A percentile compares a stretch with the other conserved stretches of the same genome.
Evolutionary conservation across 2,888 invertebrate species (phyloP).

Genomic region (Hyalella azteca): DNA sequence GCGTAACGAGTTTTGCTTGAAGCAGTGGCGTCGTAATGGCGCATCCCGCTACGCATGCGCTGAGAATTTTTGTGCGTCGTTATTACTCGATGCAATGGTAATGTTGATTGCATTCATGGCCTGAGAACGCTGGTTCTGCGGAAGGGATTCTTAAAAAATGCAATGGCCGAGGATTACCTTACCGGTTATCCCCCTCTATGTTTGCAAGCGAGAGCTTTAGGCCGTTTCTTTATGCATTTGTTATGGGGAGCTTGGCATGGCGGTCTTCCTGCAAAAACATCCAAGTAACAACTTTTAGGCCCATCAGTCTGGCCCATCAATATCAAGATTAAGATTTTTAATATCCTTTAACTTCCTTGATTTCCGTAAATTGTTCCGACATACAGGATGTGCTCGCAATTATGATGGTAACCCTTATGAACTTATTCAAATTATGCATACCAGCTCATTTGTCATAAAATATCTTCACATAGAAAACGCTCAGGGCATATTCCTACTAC

Average conservation of each 20-base stretch:
- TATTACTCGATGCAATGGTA: conserved; percentile 21
- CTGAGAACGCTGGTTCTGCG: neutral
- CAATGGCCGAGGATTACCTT: conserved; percentile 17
- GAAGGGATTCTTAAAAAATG: conserved; percentile 15
- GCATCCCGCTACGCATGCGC: conserved; percentile 2
- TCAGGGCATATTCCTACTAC: too few species aligned
- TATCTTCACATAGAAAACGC: too few species aligned
- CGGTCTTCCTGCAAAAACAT: too few species aligned
- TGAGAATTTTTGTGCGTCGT: conserved; percentile 6
- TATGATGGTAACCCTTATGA: too few species aligned
- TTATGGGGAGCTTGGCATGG: neutral
- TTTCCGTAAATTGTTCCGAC: too few species aligned
- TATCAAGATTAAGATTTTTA: too few species aligned
- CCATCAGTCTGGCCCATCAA: too few species aligned
- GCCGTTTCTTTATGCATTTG: neutral
- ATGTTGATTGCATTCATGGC: conserved; percentile 37
- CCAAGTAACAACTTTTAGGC: too few species aligned
- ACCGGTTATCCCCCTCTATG: neutral
- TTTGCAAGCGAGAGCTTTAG: neutral
- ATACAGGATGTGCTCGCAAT: too few species aligned
- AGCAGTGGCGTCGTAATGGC: neutral
- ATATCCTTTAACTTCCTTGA: too few species aligned
- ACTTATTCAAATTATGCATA: too few species aligned
- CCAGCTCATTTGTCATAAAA: too few species aligned
- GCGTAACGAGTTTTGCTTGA: conserved; percentile 22